Conservation (phyloP, 2,888 invertebrate genomes). For the Epinotia brunnichana region DNA sequence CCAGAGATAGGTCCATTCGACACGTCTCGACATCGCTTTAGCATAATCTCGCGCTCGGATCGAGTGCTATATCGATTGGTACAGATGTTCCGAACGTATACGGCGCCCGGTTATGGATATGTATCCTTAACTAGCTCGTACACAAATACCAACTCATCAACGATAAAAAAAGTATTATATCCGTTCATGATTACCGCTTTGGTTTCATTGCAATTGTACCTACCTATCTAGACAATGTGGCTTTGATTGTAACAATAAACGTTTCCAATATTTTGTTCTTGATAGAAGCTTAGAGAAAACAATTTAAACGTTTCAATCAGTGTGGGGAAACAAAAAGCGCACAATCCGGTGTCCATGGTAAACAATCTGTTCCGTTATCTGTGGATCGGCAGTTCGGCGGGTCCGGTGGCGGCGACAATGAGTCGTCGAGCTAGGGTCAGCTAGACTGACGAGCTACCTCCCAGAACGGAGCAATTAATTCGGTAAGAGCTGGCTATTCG, state of each 20-base stretch:
- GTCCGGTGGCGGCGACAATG: constrained; percentile 64
- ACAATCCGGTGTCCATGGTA: constrained; percentile 45
- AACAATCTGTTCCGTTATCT: constrained; percentile 43
- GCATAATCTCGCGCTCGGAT: constrained; percentile 80
- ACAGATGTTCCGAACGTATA: constrained; percentile 70
- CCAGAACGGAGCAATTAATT: constrained; percentile 80
- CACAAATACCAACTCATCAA: constrained; percentile 28
- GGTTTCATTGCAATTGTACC: constrained; percentile 16
- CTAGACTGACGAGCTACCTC: constrained; percentile 74
- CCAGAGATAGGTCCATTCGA: constrained; percentile 75
- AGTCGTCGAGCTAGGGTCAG: constrained; percentile 48
- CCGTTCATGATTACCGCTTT: constrained; percentile 9
- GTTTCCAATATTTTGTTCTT: constrained; percentile 10
- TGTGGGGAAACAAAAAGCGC: constrained; percentile 19
- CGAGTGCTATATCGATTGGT: constrained; percentile 75
- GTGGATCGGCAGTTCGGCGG: constrained; percentile 40
- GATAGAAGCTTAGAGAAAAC: constrained; percentile 6
- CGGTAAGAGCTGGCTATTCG: constrained; percentile 74
- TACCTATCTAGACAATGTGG: constrained; percentile 10
- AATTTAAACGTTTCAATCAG: constrained; percentile 32
- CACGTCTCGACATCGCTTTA: constrained; percentile 82
- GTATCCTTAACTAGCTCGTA: constrained; percentile 38
- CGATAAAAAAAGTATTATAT: constrained; percentile 24
- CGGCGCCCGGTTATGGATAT: constrained; percentile 48
- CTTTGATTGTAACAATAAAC: constrained; percentile 18